Evolutionary conservation across 2,888 invertebrate genomes (phyloP), one percentile per base, ranked within the genome.

Genomic region (Acronicta aceris): DNA sequence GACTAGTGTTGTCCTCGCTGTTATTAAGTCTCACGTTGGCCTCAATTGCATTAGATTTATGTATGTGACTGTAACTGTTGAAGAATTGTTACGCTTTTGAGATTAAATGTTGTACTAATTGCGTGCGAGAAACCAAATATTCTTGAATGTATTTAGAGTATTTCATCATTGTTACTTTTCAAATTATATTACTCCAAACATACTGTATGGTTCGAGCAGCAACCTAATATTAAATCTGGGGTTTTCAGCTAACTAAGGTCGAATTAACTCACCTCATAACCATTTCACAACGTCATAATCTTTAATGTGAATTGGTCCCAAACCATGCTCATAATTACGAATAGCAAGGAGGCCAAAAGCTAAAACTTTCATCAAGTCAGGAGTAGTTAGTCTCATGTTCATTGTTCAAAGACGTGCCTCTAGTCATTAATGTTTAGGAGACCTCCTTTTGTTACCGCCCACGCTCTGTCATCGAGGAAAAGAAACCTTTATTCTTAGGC

Each of bases 371-470:
- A 88, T 88, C 81, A 83, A 78, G 81, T 82, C 82, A 85, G 72
- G 78, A 87, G 86, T 84, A 83, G 85, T 84, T 81, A 76, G 71
- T 76, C 79, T 70, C 71, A 74, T 82, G 81, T 83, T 84, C 86
- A 86, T 89, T 89, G 88, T 90, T 81, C 77, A 79, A 78, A 83
- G 84, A 79, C 81, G 82, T 80, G 71, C 74, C 81, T 81, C 81
- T 78, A 83, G 82, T 84, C 86, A 87, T 90, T 89, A 90, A 85
- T 81, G 85, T 82, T 81, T 82, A 83, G 83, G 80, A 82, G 81
- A 75, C 79, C 79, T 81, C 75, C 84, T 86, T 88, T 90, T 91
- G 90, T 90, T 74, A 76, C 78, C 72, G 78, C 76, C 76, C 75
- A 77, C 79, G 73, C 71, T 76, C 69, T 76, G 79, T 71, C 68